phyloP scores from a whole-genome alignment of 2,888 invertebrate species.

The Clanis bilineata region DNA sequence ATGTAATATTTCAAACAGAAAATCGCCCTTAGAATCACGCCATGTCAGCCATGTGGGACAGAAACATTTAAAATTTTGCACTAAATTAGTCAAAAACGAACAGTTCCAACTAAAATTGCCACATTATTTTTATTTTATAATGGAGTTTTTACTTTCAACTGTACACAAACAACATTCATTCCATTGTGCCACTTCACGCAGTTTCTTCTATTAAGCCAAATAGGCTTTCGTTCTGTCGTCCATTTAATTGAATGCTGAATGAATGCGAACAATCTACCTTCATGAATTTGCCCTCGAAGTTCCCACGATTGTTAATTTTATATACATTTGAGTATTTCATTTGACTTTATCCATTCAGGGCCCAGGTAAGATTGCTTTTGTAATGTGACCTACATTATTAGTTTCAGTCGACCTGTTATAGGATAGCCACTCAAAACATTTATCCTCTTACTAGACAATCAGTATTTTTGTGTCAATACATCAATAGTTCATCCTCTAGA shows the following conservation, averaged over 20 bases:
- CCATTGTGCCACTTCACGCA: constrained; percentile 1
- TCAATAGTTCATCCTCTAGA: too few relatives aligned
- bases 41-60: neutral
- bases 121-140: neutral
- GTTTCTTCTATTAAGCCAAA: constrained; percentile 10
- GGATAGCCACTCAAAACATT: too few relatives aligned
- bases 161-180: neutral
- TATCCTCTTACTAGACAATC: too few relatives aligned
- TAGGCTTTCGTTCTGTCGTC: constrained; percentile 2
- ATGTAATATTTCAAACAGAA: neutral
- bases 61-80: neutral
- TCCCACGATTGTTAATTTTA: neutral
- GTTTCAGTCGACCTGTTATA: neutral
- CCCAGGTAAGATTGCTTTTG: neutral
- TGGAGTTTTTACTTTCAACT: neutral
- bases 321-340: neutral
- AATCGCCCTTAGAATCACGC: neutral
- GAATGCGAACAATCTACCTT: constrained; percentile 7
- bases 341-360: neutral
- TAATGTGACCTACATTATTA: neutral
- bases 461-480: too few relatives aligned
- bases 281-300: constrained; percentile 1
- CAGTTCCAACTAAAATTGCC: neutral
- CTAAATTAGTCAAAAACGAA: neutral
- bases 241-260: constrained; percentile 10